Evolutionary conservation across 2,797 vertebrate genomes (phyloP), one percentile per base, ranked within the genome.

Genomic region (Jordanella pulchra): DNA sequence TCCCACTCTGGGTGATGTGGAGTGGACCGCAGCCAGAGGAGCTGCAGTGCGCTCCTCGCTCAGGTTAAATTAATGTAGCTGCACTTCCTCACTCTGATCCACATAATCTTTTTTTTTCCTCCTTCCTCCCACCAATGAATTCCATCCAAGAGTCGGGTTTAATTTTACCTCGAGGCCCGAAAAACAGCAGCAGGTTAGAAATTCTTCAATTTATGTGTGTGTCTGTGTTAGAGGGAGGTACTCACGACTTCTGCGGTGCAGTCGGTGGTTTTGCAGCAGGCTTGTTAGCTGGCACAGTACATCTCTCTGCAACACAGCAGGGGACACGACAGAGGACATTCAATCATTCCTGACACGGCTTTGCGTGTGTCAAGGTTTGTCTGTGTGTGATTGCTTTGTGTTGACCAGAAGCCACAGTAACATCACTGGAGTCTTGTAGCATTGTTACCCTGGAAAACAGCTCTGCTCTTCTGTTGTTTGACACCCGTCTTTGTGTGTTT

Each of bases 231-330:
- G 76, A 28, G 58, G 76, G 27, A 77, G 50, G 89, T 95, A 98
- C 96, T 97, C 92, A 97, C 96, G 94, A 98, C 91, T 96, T 97
- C 77, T 97, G 95, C 71, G 95, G 95, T 87, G 96, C 95, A 75
- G 94, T 85, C 30, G 89, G 80, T 69, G 90, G 95, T 95, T 98
- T 98, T 85, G 95, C 95, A 83, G 95, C 92, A 83, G 95, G 94
- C 95, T 97, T 98, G 94, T 94, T 96, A 90, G 93, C 93, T 83
- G 96, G 91, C 82, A 95, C 93, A 87, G 95, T 95, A 80, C 94
- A 97, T 93, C 97, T 96, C 88, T 99, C 97, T 99, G 94, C 85
- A 95, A 91, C 73, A 86, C 73, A 89, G 78, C 71, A 87, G 35
- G 81, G 65, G 69, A 85, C 77, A 89, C 65, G 86, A 79, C 75